These are phyloP conservation scores for Theonella swinhoei DNA, from an alignment of 37 sponge, comb jelly and placozoan genomes.

Conservation along the genomic window DNA sequence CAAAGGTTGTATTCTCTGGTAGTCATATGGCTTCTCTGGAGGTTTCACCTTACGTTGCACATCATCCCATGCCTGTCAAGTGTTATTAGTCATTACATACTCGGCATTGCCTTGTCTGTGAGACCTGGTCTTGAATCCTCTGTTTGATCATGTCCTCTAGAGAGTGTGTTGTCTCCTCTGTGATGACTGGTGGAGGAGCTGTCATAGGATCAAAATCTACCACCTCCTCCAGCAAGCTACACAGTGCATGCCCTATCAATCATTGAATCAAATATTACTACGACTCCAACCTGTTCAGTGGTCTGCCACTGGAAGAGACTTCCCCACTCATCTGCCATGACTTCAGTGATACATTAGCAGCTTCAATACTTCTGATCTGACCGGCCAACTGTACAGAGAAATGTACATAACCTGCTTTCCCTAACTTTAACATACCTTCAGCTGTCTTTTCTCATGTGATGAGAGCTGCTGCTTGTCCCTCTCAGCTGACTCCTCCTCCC, in stretches of 20 bases:
- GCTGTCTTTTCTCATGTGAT: background rate
- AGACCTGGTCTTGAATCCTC: conserved; percentile 87
- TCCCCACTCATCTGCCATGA: conserved; percentile 98
- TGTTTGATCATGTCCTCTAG: conserved; percentile 92
- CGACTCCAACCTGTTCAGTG: conserved; percentile 69
- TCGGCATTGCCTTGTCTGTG: background rate
- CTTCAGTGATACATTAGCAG: conserved; percentile 72
- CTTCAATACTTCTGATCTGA: conserved; percentile 66
- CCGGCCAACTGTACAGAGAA: conserved; percentile 39
- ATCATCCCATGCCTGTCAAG: conserved; percentile 92
- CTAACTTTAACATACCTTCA: background rate
- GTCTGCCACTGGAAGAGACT: conserved; percentile 51
- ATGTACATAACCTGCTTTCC: conserved; percentile 10
- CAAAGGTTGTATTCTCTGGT: conserved; percentile 65
- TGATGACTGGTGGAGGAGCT: conserved; percentile 81
- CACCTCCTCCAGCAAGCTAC: conserved; percentile 77
- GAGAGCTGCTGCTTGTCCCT: conserved; percentile 5
- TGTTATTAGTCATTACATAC: background rate
- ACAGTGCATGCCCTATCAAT: too few relatives aligned
- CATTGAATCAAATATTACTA: too few relatives aligned
- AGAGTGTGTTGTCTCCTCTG: conserved; percentile 85
- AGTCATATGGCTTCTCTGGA: conserved; percentile 86
- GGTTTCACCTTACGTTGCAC: conserved; percentile 93
- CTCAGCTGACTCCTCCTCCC: background rate
- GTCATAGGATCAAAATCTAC: conserved; percentile 73